Evolutionary conservation across 30 jellyfish, hydroid and myxozoan genomes (phyloP).

Genomic region (Hydractinia symbiolongicarpus): DNA sequence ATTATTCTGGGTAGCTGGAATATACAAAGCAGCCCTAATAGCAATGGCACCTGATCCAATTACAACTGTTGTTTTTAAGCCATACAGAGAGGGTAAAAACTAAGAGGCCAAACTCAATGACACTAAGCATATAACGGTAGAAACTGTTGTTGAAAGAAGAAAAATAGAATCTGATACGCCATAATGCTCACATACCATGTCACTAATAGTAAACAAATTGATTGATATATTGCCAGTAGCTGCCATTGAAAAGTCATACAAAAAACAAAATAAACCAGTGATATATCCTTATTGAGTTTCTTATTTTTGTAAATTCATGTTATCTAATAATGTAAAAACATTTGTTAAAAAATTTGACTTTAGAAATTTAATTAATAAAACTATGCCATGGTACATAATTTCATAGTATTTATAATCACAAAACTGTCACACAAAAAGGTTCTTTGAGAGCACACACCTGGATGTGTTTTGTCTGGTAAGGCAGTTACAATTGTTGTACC

Average conservation of each 20-base stretch:
- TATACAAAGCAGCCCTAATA: not conserved
- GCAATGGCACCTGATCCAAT: slow-evolving; percentile 12
- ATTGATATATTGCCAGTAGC: not conserved
- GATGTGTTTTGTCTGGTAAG: too few relatives aligned
- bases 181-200: not conserved
- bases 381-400: too few relatives aligned
- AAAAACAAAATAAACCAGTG: not conserved
- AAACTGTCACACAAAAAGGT: too few relatives aligned
- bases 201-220: not conserved
- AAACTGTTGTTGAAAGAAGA: not conserved
- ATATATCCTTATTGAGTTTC: not conserved
- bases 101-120: not conserved
- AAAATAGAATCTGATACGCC: not conserved
- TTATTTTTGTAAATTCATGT: too few relatives aligned
- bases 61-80: slow-evolving; percentile 3
- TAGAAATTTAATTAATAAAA: too few relatives aligned
- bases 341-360: too few relatives aligned
- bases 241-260: not conserved
- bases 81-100: not conserved
- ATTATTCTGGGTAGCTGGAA: not conserved
- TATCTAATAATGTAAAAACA: too few relatives aligned
- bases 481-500: too few relatives aligned
- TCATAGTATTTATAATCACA: too few relatives aligned
- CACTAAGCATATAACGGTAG: not conserved
- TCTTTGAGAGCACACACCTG: too few relatives aligned